A percentile compares a stretch with the other conserved stretches of the same genome.
Evolutionary conservation across 2,113 vertebrate species (phyloP).

Genomic region (Psilopsiagon aymara): DNA sequence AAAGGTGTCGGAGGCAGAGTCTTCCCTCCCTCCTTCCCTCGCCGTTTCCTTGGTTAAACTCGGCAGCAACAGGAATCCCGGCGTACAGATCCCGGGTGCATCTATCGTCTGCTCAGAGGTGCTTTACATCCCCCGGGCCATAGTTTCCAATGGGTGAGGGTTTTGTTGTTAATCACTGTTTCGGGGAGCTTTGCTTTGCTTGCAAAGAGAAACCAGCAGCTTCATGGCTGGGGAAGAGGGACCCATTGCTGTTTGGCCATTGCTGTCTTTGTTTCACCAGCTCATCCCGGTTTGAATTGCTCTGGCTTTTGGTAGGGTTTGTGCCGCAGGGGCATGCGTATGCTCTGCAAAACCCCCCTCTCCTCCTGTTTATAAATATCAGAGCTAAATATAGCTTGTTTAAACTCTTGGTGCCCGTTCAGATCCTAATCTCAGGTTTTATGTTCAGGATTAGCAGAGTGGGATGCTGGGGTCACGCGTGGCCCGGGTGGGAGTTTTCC

Average conservation of each 20-base stretch:
- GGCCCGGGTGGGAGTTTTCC: not conserved
- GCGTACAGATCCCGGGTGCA: not conserved
- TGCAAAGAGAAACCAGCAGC: not conserved
- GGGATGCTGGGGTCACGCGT: not conserved
- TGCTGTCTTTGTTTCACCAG: not conserved
- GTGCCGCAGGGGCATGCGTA: not conserved
- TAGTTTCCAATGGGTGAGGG: not conserved
- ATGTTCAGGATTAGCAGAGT: not conserved
- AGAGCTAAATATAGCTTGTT: slow-evolving; percentile 53
- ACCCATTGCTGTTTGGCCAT: not conserved
- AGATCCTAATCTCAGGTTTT: slow-evolving; percentile 54
- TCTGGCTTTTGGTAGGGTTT: not conserved
- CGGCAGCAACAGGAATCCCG: not conserved
- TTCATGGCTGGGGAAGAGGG: not conserved
- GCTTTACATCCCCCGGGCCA: not conserved
- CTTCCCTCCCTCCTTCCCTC: not conserved
- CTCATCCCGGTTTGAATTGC: not conserved
- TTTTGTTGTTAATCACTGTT: not conserved
- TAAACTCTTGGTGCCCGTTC: slow-evolving; percentile 50
- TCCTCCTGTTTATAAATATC: slow-evolving; percentile 54
- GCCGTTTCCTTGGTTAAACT: slow-evolving; percentile 45
- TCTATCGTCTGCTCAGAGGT: not conserved
- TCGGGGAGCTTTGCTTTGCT: not conserved
- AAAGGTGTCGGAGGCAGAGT: slow-evolving; percentile 50
- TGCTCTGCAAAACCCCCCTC: not conserved